Base-by-base conservation (phyloP, 1,140 invertebrate species). In the Scaptomyza hsui region DNA sequence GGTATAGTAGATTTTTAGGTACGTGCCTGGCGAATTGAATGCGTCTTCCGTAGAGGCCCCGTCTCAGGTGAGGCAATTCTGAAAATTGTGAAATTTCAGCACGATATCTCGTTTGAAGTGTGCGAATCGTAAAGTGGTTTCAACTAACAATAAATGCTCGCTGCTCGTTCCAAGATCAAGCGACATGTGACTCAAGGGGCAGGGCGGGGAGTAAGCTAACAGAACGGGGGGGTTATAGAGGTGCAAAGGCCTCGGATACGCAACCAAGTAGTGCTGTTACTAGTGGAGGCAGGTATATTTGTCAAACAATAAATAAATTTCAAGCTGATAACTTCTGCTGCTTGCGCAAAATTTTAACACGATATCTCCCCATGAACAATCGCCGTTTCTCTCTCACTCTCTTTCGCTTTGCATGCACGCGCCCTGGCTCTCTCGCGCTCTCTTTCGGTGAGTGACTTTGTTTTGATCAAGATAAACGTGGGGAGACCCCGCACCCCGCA, bases 11-110 rank as follows among this genome's bases (percentile, higher is more conserved):
- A 56, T 49, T 48, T 45, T n/a, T 29, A 0, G 26, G 63, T 80
- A 80, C 77, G 77, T 81, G 77, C 57, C 32, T 55, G 52, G 61
- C 41, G 39, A 15, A 35, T 51, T 19, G 41, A 68, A 15, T 48
- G 24, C 47, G 19, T 55, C 59, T 45, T 32, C n/a, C 24, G 45
- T 18, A 10, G 21, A 81, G 78, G 78, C 78, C 69, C 78, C 77
- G 78, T 4, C 35, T 15, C 26, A 15, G 24, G 21, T 57, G n/a
- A 21, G 21, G 55, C 51, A 49, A 70, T 80, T 76, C 77, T 80
- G 48, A 72, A 72, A 41, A 86, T 77, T 85, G 81, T 86, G 80
- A 86, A 85, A 85, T 85, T 85, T 85, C 81, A 85, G 81, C 77
- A 86, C 69, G 77, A 85, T 85, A 85, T 77, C 81, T 81, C 78